Evolutionary conservation across 1,140 invertebrate genomes (phyloP), one percentile per base, ranked within the genome.

Genomic region (Calephelis virginiensis): DNA sequence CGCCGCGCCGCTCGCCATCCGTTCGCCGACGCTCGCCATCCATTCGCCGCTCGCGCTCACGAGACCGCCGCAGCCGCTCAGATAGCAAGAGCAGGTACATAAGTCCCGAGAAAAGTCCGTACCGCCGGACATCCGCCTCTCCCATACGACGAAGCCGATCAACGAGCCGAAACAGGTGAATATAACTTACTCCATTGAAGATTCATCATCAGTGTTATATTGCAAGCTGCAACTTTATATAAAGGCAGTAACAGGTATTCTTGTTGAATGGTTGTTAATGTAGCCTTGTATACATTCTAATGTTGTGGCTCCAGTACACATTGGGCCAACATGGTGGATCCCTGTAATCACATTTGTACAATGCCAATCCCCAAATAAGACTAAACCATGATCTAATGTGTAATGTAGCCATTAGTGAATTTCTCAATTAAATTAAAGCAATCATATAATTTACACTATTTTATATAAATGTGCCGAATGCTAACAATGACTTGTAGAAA

Each of bases 11-110:
- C 9, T 90, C 88, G 61, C 88, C 88, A 0, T 89, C 86, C 0
- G 78, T 88, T 0, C 81, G 88, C 7, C 80, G 88, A 14, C 86
- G 88, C 9, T 89, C 86, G n/a, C 88, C 88, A 0, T 87, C 86
- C 0, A 77, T 85, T 1, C 79, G 88, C 0, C 83, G 88, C 9
- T 88, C 86, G 0, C 73, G 85, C 1, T 89, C 88, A 0, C 84
- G 86, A 46, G 86, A 89, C 70, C 73, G 88, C 50, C 83, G 88
- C 67, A 86, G 84, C 77, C 84, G 86, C 28, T 90, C 88, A 43
- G 88, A 89, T 71, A 90, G 88, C 86, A 86, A 89, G 76, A 82
- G 67, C 83, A 84, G 84, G 84, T 88, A 77, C 53, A 77, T 72
- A 70, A 75, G 72, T 71, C 70, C 72, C 64, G 74, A 64, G 68